phyloP scores from a whole-genome alignment of 2,888 invertebrate species.

The Hoplodrina ambigua region DNA sequence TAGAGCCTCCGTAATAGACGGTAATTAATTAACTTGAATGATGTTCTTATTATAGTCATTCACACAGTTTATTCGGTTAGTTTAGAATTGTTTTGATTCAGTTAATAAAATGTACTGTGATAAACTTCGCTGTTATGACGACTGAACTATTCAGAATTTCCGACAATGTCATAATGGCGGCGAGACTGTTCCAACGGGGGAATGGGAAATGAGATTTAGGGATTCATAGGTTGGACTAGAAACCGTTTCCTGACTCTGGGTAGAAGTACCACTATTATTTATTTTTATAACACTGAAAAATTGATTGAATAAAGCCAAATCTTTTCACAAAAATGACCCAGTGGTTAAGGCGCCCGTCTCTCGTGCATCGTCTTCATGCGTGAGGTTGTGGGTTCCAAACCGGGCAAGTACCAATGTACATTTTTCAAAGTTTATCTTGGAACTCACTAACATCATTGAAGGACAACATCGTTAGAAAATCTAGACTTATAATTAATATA shows the following conservation, averaged over 20 bases:
- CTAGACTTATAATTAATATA: too few relatives aligned
- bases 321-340: too few relatives aligned
- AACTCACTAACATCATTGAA: too few relatives aligned
- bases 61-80: constrained; percentile 2
- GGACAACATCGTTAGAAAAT: too few relatives aligned
- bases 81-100: constrained; percentile 15
- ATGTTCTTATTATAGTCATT: constrained; percentile 13
- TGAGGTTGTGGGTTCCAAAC: too few relatives aligned
- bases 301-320: background rate
- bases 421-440: too few relatives aligned
- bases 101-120: background rate
- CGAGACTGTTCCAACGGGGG: constrained; percentile 1
- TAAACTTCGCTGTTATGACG: too few relatives aligned
- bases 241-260: background rate
- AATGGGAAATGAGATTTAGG: constrained; percentile 17
- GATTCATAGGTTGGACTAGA: constrained; percentile 1
- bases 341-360: too few relatives aligned
- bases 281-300: background rate
- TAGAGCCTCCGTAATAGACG: too few relatives aligned
- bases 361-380: too few relatives aligned
- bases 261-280: background rate
- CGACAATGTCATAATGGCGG: constrained; percentile 1
- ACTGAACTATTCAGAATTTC: background rate
- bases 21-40: constrained; percentile 17
- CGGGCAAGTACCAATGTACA: too few relatives aligned